Conservation (phyloP, 2,797 vertebrate genomes). For the Acestrorhynchus altus region DNA sequence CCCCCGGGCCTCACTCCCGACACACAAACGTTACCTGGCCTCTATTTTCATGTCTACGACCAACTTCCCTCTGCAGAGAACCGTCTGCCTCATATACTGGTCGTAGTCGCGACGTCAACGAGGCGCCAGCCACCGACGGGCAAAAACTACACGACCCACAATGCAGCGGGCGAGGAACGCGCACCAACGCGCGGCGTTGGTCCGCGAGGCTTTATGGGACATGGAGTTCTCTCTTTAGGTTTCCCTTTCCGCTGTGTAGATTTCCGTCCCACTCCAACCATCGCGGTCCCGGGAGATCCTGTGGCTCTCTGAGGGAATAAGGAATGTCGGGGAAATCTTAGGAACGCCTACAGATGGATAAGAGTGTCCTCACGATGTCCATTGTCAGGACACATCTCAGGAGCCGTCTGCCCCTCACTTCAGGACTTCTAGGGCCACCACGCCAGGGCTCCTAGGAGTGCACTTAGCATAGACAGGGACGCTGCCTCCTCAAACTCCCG, state of each 20-base stretch:
- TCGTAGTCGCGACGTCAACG: constrained; percentile 56
- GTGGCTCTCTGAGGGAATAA: no score
- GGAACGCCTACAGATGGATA: no score
- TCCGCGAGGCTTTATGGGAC: constrained; percentile 62
- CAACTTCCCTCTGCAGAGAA: constrained; percentile 72
- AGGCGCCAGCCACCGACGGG: constrained; percentile 65
- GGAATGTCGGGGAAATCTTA: no score
- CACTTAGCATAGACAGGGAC: no score
- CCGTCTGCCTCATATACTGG: constrained; percentile 72
- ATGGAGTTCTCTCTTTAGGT: background rate
- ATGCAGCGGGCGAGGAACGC: background rate
- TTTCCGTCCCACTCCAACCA: no score
- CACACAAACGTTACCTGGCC: constrained; percentile 74
- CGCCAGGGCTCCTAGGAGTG: no score
- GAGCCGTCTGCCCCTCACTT: no score
- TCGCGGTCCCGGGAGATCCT: no score
- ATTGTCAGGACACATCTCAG: no score
- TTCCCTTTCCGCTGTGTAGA: no score
- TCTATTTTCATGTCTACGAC: constrained; percentile 79
- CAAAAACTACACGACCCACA: constrained; percentile 73
- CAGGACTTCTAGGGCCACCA: no score
- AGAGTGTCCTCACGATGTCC: no score
- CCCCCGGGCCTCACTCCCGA: background rate
- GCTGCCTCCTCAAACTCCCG: background rate
- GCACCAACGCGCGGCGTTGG: background rate